Evolutionary conservation across 2,797 vertebrate genomes (phyloP), one percentile per base, ranked within the genome.

Genomic region (Cottoperca gobio): DNA sequence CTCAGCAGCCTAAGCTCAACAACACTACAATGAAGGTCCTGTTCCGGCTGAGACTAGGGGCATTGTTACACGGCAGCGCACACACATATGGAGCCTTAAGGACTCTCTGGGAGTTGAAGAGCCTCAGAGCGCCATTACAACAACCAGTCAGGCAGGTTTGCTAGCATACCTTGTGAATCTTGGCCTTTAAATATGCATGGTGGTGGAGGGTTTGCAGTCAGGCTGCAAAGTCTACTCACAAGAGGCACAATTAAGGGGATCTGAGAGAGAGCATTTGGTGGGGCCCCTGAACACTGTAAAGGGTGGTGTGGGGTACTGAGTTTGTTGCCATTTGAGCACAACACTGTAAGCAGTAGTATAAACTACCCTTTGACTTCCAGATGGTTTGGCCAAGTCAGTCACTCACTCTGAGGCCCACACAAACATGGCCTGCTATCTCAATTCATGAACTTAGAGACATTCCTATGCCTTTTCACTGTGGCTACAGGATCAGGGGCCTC

Each of bases 1-100:
- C 92, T 94, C 90, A 94, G 90, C 91, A 88, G 89, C 79, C 90
- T 91, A 87, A 92, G 88, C 92, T 87, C 92, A 76, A 76, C 82
- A 82, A 65, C 82, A 78, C 81, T 63, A 95, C 94, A 95, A 94
- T 93, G 93, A 71, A 81, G 52, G 89, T 89, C 90, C 93, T 95
- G 93, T 95, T 94, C 78, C 24, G 82, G 78, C 84, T 91, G 74
- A 93, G 90, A 94, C 90, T 93, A 82, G 91, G 76, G 82, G 83
- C 90, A 94, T 93, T 94, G 92, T 94, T 93, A 90, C 76, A 17
- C 24, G 23, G 77, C 83, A 68, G 77, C 67, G 28, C 80, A 77
- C 78, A 83, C 82, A 85, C 92, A 94, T 87, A 92, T 84, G 86
- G 87, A 89, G 79, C 72, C 76, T 55, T 23, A 55, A 89, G 79